Evolutionary conservation across 1,140 invertebrate genomes (phyloP), one percentile per base, ranked within the genome.

Genomic region (Monochamus saltuarius): DNA sequence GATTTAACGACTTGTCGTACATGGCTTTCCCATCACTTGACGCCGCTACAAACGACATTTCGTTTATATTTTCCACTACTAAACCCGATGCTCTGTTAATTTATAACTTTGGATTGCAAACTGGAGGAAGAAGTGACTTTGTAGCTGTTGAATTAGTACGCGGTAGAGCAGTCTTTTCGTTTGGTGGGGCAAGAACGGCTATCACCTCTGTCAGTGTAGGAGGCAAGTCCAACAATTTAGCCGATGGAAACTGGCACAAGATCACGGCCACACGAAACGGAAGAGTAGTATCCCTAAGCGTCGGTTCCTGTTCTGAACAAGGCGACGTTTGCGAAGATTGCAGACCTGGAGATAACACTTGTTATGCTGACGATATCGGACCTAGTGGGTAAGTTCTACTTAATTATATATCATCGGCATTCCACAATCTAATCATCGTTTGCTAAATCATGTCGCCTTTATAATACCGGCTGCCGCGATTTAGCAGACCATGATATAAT

Each of bases 201-300:
- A 92, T 95, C 36, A 91, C 90, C 3, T 85, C 86, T 0, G 83
- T 94, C 1, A 80, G 84, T 0, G 87, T 94, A 7, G 81, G 81
- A 29, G 75, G 74, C 1, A 78, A 81, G 59, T 78, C 75, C 2
- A 81, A 82, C 10, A 84, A 84, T 60, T 80, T 97, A 1, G 84
- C 90, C 0, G 90, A 95, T 76, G 94, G 93, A 8, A 84, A 85
- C 55, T 98, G 95, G 95, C 87, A 94, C 68, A 92, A 94, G 73
- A 84, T 97, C 4, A 94, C 91, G 2, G 93, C 93, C 0, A 95
- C 91, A 0, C 85, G 94, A 70, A 95, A 94, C 74, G 89, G 91
- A 42, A 80, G 90, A 58, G 89, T 93, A 0, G 87, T 92, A 45
- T 94, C 92, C 1, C 72, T 96, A 13, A 93, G 89, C 66, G 85